Conservation (phyloP, 2,797 vertebrate genomes). For the Silurus aristotelis region DNA sequence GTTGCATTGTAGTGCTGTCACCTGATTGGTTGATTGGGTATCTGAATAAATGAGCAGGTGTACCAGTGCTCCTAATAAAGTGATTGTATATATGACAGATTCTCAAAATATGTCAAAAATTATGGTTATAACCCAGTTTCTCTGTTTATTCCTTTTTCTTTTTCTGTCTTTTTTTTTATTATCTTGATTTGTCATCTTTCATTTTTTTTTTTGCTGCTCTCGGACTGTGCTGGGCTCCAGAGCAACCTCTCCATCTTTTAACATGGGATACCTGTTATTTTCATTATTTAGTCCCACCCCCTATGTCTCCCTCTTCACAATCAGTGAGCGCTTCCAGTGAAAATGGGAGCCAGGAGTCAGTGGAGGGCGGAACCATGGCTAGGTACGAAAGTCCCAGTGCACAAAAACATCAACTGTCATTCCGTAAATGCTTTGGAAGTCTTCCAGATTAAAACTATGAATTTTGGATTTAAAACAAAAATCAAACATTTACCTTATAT, state of each 20-base stretch:
- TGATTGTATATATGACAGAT: background rate
- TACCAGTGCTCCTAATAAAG: too few relatives aligned
- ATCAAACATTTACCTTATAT: background rate
- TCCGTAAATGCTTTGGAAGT: background rate
- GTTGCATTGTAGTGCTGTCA: too few relatives aligned
- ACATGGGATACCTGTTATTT: slow-evolving; percentile 89
- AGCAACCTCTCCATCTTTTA: slow-evolving; percentile 86
- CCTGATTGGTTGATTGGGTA: background rate
- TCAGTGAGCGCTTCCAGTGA: slow-evolving; percentile 89
- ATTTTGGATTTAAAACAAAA: background rate
- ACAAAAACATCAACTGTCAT: background rate
- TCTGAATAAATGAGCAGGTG: too few relatives aligned
- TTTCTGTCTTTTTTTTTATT: slow-evolving; percentile 57
- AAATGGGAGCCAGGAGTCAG: slow-evolving; percentile 87
- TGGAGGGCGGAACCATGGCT: slow-evolving; percentile 80
- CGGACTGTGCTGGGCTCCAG: slow-evolving; percentile 83
- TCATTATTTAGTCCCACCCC: slow-evolving; percentile 93
- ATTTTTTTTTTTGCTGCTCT: slow-evolving; percentile 76
- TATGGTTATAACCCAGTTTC: slow-evolving; percentile 61
- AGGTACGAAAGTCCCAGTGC: slow-evolving; percentile 70
- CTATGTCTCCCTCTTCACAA: slow-evolving; percentile 91
- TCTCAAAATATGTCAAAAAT: slow-evolving; percentile 18
- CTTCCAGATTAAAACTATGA: background rate
- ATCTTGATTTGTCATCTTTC: slow-evolving; percentile 70
- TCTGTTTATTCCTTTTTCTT: slow-evolving; percentile 62